Percentiles rank a stretch among this genome's conserved stretches.
Evolutionary conservation across 2,113 vertebrate genomes (phyloP).

Genomic region (Coptodon rendalli): DNA sequence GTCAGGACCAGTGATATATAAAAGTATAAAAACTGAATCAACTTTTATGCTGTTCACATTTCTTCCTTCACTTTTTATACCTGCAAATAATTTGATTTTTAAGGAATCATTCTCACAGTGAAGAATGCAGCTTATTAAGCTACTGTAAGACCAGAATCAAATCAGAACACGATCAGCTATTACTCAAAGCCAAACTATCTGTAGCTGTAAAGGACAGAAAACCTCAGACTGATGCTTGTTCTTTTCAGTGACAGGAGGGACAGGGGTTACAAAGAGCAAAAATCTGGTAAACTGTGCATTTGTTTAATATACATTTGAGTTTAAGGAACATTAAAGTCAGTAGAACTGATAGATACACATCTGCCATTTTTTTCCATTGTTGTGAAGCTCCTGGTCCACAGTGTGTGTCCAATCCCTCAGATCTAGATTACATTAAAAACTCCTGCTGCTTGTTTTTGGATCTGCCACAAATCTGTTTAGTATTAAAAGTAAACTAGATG

Average conservation of each 20-base stretch:
- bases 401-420: neutral
- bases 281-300: neutral
- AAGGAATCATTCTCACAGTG: neutral
- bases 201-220: neutral
- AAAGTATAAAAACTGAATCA: neutral
- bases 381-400: neutral
- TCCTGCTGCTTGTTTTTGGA: constrained; percentile 17
- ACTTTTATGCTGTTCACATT: neutral
- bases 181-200: neutral
- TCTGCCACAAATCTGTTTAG: constrained; percentile 30
- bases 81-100: neutral
- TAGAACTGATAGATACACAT: neutral
- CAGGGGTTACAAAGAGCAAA: neutral
- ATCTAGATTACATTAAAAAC: constrained; percentile 15
- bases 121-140: neutral
- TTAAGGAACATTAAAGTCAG: neutral
- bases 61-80: neutral
- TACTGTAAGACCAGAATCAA: neutral
- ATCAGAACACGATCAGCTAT: neutral
- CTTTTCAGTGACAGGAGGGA: neutral
- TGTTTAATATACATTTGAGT: neutral
- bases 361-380: neutral
- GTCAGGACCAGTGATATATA: neutral
- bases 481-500: constrained; percentile 58
- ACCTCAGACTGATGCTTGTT: neutral